Conservation (phyloP, 1,140 invertebrate genomes). For the Theocolax elegans region DNA sequence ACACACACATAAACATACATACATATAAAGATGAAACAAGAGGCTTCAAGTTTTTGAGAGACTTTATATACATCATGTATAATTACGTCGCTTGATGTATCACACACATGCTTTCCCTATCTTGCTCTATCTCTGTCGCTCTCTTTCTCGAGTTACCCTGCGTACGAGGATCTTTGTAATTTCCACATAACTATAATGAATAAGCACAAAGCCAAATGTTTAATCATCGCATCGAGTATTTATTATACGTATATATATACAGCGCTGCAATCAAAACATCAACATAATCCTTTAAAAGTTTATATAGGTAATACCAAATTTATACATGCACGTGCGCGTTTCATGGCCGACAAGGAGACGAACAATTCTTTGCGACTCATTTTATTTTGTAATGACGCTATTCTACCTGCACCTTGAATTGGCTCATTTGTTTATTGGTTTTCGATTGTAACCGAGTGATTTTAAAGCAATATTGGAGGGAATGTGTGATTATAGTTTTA, state of each 20-base stretch:
- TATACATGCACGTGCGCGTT: not conserved
- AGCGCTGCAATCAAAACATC: slow-evolving; percentile 1
- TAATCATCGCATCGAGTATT: slow-evolving; percentile 15
- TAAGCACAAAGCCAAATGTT: slow-evolving; percentile 28
- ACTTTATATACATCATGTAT: slow-evolving; percentile 25
- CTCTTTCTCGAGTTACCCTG: no score
- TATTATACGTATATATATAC: not conserved
- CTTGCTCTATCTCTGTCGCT: no score
- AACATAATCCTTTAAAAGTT: slow-evolving; percentile 4
- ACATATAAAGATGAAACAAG: no score
- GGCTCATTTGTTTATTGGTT: no score
- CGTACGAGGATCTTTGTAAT: slow-evolving; percentile 6
- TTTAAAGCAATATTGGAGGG: no score
- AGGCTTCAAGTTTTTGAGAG: slow-evolving; percentile 2
- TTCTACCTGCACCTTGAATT: no score
- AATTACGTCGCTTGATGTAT: slow-evolving; percentile 15
- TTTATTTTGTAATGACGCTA: no score
- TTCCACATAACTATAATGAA: not conserved
- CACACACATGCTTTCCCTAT: no score
- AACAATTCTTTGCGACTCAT: no score
- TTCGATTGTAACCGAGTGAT: no score
- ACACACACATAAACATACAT: no score
- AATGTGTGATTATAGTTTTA: no score
- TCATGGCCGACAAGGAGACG: not conserved
- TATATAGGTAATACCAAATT: not conserved